Evolutionary conservation across 2,888 invertebrate species (phyloP).

Genomic region (Elysia crispata): DNA sequence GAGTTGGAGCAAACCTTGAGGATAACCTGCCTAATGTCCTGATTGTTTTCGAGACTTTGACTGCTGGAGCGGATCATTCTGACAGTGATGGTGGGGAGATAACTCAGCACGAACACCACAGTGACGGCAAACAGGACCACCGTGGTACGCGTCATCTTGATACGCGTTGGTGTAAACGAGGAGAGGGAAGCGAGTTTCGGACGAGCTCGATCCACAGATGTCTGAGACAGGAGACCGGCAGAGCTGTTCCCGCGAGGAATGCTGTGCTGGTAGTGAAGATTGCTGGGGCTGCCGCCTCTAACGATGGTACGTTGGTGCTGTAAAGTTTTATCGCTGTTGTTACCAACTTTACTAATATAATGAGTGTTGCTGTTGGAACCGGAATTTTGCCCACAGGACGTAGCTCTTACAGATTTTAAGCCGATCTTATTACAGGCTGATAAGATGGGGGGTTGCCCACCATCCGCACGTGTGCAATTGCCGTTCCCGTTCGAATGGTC

Average conservation of each 20-base stretch:
- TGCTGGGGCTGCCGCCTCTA: background rate
- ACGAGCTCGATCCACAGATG: slow-evolving; percentile 39
- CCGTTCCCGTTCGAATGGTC: background rate
- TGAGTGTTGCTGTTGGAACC: too few species aligned
- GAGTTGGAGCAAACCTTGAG: slow-evolving; percentile 58
- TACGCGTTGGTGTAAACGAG: slow-evolving; percentile 50
- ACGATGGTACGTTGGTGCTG: too few species aligned
- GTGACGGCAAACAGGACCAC: slow-evolving; percentile 59
- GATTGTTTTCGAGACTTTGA: slow-evolving; percentile 49
- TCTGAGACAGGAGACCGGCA: background rate
- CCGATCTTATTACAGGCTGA: too few species aligned
- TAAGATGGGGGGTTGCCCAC: too few species aligned
- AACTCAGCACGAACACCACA: slow-evolving; percentile 57
- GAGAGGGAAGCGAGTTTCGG: slow-evolving; percentile 49
- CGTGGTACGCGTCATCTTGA: slow-evolving; percentile 57
- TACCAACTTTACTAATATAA: too few species aligned
- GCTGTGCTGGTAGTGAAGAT: too few species aligned
- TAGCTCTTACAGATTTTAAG: too few species aligned
- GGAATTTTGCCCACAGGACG: too few species aligned
- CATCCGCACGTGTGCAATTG: background rate
- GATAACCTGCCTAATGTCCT: slow-evolving; percentile 49
- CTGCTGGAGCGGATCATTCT: slow-evolving; percentile 49
- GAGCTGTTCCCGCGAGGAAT: too few species aligned
- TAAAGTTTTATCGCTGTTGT: too few species aligned
- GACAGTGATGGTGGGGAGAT: slow-evolving; percentile 55